Base-by-base conservation (phyloP, 2,113 vertebrate genomes). In the Xenopus tropicalis region DNA sequence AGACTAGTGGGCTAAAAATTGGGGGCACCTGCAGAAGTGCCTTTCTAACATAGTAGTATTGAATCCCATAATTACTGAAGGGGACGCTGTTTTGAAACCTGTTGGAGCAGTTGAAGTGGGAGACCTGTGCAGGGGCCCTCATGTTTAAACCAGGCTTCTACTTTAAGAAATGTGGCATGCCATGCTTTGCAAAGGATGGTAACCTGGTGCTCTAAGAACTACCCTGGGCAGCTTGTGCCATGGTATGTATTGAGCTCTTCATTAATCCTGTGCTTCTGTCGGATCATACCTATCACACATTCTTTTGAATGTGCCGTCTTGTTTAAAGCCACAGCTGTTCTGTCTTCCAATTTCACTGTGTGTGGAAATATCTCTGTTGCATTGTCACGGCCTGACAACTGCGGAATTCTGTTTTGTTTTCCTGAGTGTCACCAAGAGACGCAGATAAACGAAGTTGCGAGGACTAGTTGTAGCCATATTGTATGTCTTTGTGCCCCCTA, bases 321-420 rank as follows among this genome's bases (percentile, higher is more conserved):
- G 21, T 21, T n/a, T 66, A 48, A 14, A 65, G 14, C 24, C 66
- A 56, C 73, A 76, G 73, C 72, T 76, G 73, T 76, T 61, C 11
- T 58, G 52, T 63, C 62, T 69, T 69, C 58, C 59, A 29, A 11
- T 24, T 24, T 56, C 17, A 56, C 66, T 76, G 66, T 44, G 66
- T 44, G 66, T 76, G 54, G 23, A 56, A 56, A 76, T 69, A 76
- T 25, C 23, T 76, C 58, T 63, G 42, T 46, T n/a, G 44, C 42
- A 74, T 67, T 74, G 72, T 61, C 64, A 61, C 1, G 17, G 24
- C n/a, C 9, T 43, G 58, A 69, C 73, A 76, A 76, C 73, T 76
- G 73, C 46, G 61, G 57, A 56, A 76, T 76, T 76, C 73, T 58
- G 56, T 43, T 52, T 37, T 67, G 64, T 61, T 67, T 66, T 61